A percentile compares a stretch with the other conserved stretches of the same genome.
Evolutionary conservation across 30 jellyfish, hydroid and myxozoan species (phyloP).

Genomic region (Cassiopea andromeda): DNA sequence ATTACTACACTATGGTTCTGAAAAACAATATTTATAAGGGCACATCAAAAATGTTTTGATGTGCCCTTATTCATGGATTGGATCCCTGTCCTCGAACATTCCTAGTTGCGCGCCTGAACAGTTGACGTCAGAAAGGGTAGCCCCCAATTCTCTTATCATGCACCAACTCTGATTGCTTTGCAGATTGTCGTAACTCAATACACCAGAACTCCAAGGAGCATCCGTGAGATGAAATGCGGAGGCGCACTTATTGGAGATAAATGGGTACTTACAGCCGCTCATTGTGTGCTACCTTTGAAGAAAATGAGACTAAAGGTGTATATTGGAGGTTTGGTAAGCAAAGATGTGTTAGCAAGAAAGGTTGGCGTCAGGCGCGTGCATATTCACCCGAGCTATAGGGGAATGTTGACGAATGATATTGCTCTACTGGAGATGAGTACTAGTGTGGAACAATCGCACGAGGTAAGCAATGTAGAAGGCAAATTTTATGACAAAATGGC

Average conservation of each 20-base stretch:
- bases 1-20: too few relatives aligned
- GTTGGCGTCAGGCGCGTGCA: constrained; percentile 22
- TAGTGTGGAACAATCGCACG: background rate
- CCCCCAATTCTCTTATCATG: background rate
- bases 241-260: constrained; percentile 71
- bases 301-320: constrained; percentile 27
- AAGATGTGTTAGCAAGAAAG: constrained; percentile 38
- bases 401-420: constrained; percentile 54
- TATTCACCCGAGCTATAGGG: constrained; percentile 60
- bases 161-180: background rate
- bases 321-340: constrained; percentile 68
- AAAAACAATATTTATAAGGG: too few relatives aligned
- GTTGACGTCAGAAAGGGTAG: too few relatives aligned
- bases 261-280: constrained; percentile 84
- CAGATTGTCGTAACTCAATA: constrained; percentile 26
- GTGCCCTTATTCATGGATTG: too few relatives aligned
- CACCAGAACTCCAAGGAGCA: background rate
- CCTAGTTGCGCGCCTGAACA: too few relatives aligned
- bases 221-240: constrained; percentile 60
- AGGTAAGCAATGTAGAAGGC: constrained; percentile 6
- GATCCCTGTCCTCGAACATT: too few relatives aligned
- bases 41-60: too few relatives aligned
- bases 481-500: too few relatives aligned
- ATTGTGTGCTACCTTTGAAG: constrained; percentile 49
- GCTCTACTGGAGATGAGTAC: constrained; percentile 55